Base-by-base conservation (phyloP, 2,113 vertebrate species). In the Montifringilla adamsi region DNA sequence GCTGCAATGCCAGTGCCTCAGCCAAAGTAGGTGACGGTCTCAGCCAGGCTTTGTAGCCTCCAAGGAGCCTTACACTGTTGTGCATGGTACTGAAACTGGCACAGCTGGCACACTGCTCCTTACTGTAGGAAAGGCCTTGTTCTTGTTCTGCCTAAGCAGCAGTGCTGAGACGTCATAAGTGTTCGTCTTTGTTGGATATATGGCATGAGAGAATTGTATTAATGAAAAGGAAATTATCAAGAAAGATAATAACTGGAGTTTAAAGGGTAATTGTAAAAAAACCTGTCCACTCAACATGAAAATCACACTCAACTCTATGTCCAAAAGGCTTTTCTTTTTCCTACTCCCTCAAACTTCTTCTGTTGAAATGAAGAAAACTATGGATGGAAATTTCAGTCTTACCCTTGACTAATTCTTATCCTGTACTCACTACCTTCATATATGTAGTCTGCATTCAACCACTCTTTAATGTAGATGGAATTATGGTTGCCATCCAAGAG, bases 101-200 rank as follows among this genome's bases (percentile, higher is more conserved):
- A 55, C 21, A 24, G 15, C 2, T 70, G 67, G 33, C 44, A 64
- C 30, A 22, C 24, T 60, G 30, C 11, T 70, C 11, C 44, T 66
- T 44, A 4, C 60, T 63, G 6, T 19, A 87, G 74, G 64, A 75
- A 94, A 67, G 46, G 2, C 17, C 16, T 58, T 30, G 7, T 8
- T 24, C 31, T 17, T 27, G 17, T 55, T 27, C 49, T 5, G 2
- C 70, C 31, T 21, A 49, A 82, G 58, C 4, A 8, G 19, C 1
- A 1, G 13, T 11, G 16, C 43, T 31, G 35, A 72, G 30, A 37
- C 0, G 0, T 43, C 1, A 0, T 13, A 49, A 59, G 15, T 19
- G 41, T 78, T 73, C 43, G 14, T 27, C 31, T 62, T 94, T 87
- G 37, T 37, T 64, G 13, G 20, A 27, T 31, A 6, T 35, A 7